Evolutionary conservation across 2,888 invertebrate species (phyloP).

Genomic region (Apeira syringaria): DNA sequence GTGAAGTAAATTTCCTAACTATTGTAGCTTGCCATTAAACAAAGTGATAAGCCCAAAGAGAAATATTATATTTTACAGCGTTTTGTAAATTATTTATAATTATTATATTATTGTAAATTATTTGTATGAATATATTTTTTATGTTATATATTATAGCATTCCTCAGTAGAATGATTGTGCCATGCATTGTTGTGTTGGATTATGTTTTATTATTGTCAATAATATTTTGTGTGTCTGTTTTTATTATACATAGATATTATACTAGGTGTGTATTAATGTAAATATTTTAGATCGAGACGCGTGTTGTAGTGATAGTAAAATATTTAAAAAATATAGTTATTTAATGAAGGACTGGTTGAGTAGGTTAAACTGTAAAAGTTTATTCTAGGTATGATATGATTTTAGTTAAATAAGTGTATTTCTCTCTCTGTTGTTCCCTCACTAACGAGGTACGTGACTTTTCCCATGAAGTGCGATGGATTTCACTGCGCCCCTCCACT

Average conservation of each 20-base stretch:
- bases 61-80: constrained; percentile 49
- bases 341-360: constrained; percentile 9
- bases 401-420: too few species aligned
- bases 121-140: constrained; percentile 24
- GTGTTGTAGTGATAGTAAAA: constrained; percentile 11
- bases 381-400: constrained; percentile 1
- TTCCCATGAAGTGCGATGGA: too few species aligned
- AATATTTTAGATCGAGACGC: constrained; percentile 9
- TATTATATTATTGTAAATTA: too few species aligned
- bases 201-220: constrained; percentile 30
- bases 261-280: constrained; percentile 16
- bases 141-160: constrained; percentile 30
- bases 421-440: too few species aligned
- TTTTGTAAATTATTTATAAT: constrained; percentile 50
- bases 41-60: constrained; percentile 72
- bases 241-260: constrained; percentile 17
- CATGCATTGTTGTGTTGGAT: constrained; percentile 36
- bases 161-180: constrained; percentile 38
- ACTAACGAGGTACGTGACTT: too few species aligned
- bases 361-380: constrained; percentile 5
- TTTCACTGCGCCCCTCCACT: too few species aligned
- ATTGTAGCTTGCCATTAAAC: constrained; percentile 61
- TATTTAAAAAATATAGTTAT: constrained; percentile 8
- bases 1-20: constrained; percentile 10
- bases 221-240: constrained; percentile 28